phyloP scores from a whole-genome alignment of 2,113 vertebrate genomes.

The Gymnogyps californianus region DNA sequence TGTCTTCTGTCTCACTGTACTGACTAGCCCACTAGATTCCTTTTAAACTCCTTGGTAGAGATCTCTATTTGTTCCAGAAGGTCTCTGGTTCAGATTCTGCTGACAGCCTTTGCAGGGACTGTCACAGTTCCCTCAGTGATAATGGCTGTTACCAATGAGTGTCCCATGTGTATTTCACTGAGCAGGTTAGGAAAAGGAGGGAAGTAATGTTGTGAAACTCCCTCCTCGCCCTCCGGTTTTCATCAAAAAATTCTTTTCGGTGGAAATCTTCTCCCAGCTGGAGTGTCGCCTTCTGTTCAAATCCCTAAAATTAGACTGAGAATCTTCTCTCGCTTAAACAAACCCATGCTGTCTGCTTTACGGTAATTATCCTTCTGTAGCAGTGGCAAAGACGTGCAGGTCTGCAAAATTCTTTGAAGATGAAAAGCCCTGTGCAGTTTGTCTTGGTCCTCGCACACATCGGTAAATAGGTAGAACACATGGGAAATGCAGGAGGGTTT shows the following conservation, averaged over 20 bases:
- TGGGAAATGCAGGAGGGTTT: neutral
- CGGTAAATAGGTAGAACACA: neutral
- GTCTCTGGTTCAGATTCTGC: neutral
- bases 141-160: neutral
- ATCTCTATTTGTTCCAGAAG: neutral
- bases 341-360: constrained; percentile 25
- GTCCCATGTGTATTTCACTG: neutral
- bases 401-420: neutral
- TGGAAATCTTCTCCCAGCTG: constrained; percentile 54
- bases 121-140: neutral
- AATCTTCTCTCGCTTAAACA: constrained; percentile 40
- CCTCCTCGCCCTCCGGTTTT: constrained; percentile 6
- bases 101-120: neutral
- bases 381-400: neutral
- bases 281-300: constrained; percentile 60
- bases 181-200: neutral
- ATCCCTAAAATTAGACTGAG: constrained; percentile 61
- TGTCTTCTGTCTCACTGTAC: neutral
- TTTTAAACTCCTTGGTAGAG: neutral
- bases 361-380: constrained; percentile 9
- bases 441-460: neutral
- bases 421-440: neutral
- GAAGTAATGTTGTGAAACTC: constrained; percentile 15
- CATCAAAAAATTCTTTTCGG: constrained; percentile 23
- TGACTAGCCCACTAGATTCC: fast-evolving